Evolutionary conservation across 2,797 vertebrate genomes (phyloP).

Genomic region (Lepilemur septentrionalis): DNA sequence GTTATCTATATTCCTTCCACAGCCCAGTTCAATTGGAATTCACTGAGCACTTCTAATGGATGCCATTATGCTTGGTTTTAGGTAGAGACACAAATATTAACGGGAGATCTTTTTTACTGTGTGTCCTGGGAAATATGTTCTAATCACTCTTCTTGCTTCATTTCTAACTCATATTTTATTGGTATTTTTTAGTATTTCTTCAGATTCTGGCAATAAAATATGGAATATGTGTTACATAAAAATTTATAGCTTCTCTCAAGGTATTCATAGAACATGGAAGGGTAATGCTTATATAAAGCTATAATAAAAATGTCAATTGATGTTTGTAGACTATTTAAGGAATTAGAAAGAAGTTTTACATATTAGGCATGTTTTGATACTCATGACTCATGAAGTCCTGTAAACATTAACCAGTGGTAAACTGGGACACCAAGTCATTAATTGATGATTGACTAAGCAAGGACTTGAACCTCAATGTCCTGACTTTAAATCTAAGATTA

Average conservation of each 20-base stretch:
- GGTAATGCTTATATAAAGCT: no score
- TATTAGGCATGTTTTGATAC: neutral
- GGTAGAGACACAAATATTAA: neutral
- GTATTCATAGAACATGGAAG: neutral
- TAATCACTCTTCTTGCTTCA: neutral
- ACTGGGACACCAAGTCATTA: neutral
- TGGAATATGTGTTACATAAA: neutral
- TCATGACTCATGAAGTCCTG: neutral
- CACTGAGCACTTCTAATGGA: neutral
- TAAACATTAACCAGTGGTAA: neutral
- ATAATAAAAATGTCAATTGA: neutral
- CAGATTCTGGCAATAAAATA: neutral
- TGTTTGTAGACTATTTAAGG: neutral
- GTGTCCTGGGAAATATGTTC: neutral
- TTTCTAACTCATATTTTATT: neutral
- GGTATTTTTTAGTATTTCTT: neutral
- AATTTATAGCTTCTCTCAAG: neutral
- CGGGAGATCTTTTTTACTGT: neutral
- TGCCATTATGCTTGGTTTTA: neutral
- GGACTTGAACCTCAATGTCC: neutral
- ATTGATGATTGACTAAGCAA: neutral
- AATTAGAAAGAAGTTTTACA: neutral
- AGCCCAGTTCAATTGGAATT: neutral
- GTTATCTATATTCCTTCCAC: neutral
- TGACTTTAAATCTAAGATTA: neutral